phyloP scores from a whole-genome alignment of 2,113 vertebrate genomes.

The Mugil cephalus region DNA sequence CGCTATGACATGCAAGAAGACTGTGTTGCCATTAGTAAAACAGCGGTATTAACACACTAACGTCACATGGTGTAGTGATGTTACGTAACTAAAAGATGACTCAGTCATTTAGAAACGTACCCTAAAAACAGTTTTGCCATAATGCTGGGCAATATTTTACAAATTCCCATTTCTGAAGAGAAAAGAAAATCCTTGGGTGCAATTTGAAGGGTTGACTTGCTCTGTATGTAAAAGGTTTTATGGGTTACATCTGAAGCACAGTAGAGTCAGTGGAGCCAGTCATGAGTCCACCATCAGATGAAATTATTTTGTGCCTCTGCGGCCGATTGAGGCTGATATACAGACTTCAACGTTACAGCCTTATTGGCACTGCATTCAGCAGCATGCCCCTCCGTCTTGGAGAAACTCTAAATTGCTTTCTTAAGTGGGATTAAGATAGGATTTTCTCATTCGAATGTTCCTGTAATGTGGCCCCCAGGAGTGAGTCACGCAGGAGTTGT shows the following conservation, averaged over 20 bases:
- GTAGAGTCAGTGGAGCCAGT: background rate
- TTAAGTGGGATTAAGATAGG: constrained; percentile 68
- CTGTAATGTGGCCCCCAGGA: constrained; percentile 59
- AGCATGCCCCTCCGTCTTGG: constrained; percentile 17
- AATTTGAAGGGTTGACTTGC: too few relatives aligned
- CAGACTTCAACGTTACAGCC: constrained; percentile 31
- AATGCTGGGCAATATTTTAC: background rate
- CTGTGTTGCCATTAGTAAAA: too few relatives aligned
- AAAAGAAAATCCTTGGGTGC: too few relatives aligned
- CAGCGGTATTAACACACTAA: too few relatives aligned
- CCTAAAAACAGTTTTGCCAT: too few relatives aligned
- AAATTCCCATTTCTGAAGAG: background rate
- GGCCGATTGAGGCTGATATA: constrained; percentile 29
- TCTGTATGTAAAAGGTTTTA: background rate
- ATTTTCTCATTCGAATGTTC: constrained; percentile 67
- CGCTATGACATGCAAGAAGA: too few relatives aligned
- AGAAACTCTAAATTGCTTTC: constrained; percentile 63
- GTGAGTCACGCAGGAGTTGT: constrained; percentile 61
- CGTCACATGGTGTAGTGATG: background rate
- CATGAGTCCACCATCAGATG: constrained; percentile 31
- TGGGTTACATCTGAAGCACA: constrained; percentile 2
- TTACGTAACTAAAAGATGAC: too few relatives aligned
- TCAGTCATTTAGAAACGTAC: too few relatives aligned
- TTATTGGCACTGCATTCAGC: constrained; percentile 43
- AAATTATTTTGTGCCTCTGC: constrained; percentile 26